phyloP scores from a whole-genome alignment of 2,888 invertebrate genomes.

The Meganola albula region DNA sequence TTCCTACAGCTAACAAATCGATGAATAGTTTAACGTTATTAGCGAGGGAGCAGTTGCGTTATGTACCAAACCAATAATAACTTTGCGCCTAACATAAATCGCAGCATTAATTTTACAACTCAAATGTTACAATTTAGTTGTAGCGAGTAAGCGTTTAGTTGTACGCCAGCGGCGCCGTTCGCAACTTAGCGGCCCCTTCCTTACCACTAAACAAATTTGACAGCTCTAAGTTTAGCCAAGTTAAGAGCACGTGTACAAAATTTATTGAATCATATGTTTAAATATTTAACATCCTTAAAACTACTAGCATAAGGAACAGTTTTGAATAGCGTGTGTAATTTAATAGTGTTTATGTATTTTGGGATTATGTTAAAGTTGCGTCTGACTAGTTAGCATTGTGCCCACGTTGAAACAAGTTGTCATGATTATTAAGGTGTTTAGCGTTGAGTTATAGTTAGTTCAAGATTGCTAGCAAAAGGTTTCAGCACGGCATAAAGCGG shows the following conservation, averaged over 20 bases:
- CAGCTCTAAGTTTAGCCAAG: conserved; percentile 72
- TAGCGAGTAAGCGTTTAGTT: conserved; percentile 71
- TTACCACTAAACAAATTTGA: conserved; percentile 77
- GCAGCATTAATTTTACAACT: conserved; percentile 70
- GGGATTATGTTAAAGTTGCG: conserved; percentile 49
- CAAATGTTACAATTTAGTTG: conserved; percentile 73
- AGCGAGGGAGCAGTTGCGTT: conserved; percentile 24
- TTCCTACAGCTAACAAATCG: conserved; percentile 36
- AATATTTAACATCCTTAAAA: conserved; percentile 16
- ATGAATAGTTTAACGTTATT: conserved; percentile 26
- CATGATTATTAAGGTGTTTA: conserved; percentile 73
- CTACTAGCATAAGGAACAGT: conserved; percentile 23
- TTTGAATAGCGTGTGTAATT: conserved; percentile 3
- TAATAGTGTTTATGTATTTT: conserved; percentile 24
- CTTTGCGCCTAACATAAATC: conserved; percentile 59
- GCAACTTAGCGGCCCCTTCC: conserved; percentile 67
- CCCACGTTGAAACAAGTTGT: conserved; percentile 68
- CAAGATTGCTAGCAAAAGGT: too few relatives aligned
- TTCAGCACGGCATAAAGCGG: too few relatives aligned
- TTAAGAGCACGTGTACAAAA: conserved; percentile 56
- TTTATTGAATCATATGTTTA: conserved; percentile 25
- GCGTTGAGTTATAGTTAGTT: conserved; percentile 39
- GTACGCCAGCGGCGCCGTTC: conserved; percentile 63
- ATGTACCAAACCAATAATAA: conserved; percentile 37
- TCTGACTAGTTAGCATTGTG: conserved; percentile 70